Conservation (phyloP, 1,140 invertebrate genomes). For the Hormaphis cornu region DNA sequence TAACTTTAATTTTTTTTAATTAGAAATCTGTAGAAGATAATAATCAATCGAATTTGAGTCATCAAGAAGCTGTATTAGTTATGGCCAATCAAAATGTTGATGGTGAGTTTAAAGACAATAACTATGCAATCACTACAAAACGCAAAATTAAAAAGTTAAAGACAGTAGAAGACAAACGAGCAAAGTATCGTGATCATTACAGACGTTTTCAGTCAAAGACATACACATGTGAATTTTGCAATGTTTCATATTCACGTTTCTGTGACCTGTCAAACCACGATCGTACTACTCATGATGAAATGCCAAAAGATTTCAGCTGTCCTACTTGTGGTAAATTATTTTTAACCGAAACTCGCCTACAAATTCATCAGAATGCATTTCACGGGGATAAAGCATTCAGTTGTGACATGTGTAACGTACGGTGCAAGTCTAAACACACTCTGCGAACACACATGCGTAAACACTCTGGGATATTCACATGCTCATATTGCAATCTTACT, state of each 20-base stretch:
- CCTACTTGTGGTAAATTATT: constrained; percentile 21
- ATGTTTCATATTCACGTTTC: constrained; percentile 10
- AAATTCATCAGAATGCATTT: constrained; percentile 16
- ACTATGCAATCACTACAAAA: neutral
- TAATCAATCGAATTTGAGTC: neutral
- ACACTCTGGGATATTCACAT: constrained; percentile 12
- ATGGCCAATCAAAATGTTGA: neutral
- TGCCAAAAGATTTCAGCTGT: constrained; percentile 19
- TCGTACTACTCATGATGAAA: constrained; percentile 14
- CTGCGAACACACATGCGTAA: constrained; percentile 27
- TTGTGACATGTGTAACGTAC: constrained; percentile 15
- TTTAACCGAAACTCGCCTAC: constrained; percentile 2
- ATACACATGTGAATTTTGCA: constrained; percentile 21
- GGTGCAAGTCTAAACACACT: constrained; percentile 18
- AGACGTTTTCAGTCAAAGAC: constrained; percentile 25
- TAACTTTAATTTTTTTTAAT: neutral
- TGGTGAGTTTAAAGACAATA: neutral
- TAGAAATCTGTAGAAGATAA: neutral
- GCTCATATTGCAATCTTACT: constrained; percentile 8
- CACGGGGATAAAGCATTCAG: constrained; percentile 20
- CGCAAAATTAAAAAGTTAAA: neutral
- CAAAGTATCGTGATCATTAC: constrained; percentile 26
- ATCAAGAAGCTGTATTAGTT: constrained; percentile 1
- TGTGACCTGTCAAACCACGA: constrained; percentile 29
- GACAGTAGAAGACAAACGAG: constrained; percentile 1